phyloP scores from a whole-genome alignment of 2,113 vertebrate species.

The Ploceus nigricollis region DNA sequence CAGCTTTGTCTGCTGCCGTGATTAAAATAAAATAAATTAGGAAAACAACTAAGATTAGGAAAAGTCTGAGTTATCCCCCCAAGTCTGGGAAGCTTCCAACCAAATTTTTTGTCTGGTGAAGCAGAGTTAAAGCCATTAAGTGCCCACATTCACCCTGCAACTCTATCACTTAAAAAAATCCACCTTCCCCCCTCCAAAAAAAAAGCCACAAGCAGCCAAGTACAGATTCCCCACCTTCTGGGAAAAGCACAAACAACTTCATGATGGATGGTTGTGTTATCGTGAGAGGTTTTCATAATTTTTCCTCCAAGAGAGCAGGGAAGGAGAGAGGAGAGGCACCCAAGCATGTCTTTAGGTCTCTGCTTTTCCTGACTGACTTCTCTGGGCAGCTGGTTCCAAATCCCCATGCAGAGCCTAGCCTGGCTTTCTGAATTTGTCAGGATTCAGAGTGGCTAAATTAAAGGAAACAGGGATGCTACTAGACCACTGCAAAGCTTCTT shows the following conservation, averaged over 20 bases:
- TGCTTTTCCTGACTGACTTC: not conserved
- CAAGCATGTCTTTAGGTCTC: accelerated
- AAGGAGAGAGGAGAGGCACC: not conserved
- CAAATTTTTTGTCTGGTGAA: not conserved
- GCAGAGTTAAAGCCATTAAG: not conserved
- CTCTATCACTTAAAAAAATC: not conserved
- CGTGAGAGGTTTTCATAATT: not conserved
- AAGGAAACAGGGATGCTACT: not conserved
- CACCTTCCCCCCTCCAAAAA: not conserved
- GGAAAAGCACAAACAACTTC: not conserved
- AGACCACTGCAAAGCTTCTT: not conserved
- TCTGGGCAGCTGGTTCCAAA: not conserved
- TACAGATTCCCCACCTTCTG: not conserved
- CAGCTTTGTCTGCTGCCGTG: not conserved
- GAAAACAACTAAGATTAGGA: not conserved
- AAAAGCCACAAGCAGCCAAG: not conserved
- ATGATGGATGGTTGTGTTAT: not conserved
- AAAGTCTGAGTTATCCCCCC: not conserved
- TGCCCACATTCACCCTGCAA: not conserved
- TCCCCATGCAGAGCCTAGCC: accelerated
- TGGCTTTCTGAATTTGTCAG: not conserved
- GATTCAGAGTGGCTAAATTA: not conserved
- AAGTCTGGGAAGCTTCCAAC: not conserved
- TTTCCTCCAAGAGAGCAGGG: not conserved
- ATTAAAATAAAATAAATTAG: not conserved